These are phyloP conservation scores for Mesoligia furuncula DNA, from an alignment of 2,888 invertebrate genomes.

Conservation along the genomic window DNA sequence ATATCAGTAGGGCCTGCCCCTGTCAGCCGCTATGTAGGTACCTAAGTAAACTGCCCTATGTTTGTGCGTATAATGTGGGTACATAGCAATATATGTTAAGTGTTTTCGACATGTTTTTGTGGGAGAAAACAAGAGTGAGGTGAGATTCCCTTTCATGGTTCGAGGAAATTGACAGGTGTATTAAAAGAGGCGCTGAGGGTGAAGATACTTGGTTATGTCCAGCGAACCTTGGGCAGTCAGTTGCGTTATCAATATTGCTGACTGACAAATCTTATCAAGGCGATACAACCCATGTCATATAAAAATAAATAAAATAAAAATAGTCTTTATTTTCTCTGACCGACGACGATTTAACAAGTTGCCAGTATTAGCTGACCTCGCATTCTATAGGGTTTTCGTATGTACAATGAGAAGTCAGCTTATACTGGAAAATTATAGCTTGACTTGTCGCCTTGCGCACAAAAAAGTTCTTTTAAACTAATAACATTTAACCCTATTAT, in stretches of 20 bases:
- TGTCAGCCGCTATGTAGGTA: constrained; percentile 51
- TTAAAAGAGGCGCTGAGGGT: not conserved
- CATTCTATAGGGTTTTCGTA: no score
- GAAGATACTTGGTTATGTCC: not conserved
- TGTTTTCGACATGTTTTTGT: constrained; percentile 45
- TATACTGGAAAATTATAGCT: no score
- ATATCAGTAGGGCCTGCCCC: constrained; percentile 56
- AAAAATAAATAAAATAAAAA: not conserved
- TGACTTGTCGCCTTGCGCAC: not conserved
- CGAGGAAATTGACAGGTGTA: not conserved
- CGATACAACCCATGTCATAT: not conserved
- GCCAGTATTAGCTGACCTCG: no score
- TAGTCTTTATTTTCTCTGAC: not conserved
- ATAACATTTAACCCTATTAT: not conserved
- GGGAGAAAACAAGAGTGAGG: constrained; percentile 3
- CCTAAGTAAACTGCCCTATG: constrained; percentile 13
- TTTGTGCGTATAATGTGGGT: constrained; percentile 27
- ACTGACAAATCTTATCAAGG: not conserved
- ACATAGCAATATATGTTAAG: constrained; percentile 41
- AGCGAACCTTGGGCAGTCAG: no score
- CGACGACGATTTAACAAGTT: not conserved
- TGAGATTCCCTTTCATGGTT: not conserved
- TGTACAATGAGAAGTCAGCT: no score
- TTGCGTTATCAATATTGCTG: not conserved
- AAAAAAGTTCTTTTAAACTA: not conserved